phyloP scores from a whole-genome alignment of 2,113 vertebrate genomes.

The Apeltes quadracus region DNA sequence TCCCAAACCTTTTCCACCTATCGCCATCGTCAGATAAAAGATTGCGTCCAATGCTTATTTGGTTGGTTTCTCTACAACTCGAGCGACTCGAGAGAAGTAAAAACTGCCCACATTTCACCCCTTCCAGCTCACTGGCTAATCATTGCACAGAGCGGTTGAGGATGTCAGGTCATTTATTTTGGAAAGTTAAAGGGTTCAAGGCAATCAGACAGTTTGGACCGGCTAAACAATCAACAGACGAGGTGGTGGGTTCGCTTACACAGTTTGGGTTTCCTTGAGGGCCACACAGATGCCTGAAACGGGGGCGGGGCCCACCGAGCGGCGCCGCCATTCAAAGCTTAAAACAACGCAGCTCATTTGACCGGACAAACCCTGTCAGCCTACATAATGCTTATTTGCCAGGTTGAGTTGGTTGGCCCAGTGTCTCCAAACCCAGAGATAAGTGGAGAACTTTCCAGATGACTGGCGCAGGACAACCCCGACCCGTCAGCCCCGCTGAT shows the following conservation, averaged over 20 bases:
- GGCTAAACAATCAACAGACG: conserved; percentile 46
- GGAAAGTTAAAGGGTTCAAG: no score
- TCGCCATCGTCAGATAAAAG: neutral
- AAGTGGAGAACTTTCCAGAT: conserved; percentile 80
- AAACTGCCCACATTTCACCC: neutral
- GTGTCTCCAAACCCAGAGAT: conserved; percentile 64
- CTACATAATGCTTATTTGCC: conserved; percentile 61
- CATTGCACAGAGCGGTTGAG: neutral
- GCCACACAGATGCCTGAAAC: conserved; percentile 45
- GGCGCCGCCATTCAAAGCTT: conserved; percentile 42
- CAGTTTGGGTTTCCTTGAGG: conserved; percentile 45
- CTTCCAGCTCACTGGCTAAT: neutral
- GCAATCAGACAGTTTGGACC: no score
- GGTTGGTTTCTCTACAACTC: no score
- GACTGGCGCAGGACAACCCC: conserved; percentile 75
- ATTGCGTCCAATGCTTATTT: neutral
- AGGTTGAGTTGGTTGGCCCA: conserved; percentile 61
- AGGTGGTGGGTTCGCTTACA: conserved; percentile 52
- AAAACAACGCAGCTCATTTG: conserved; percentile 67
- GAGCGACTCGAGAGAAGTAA: neutral
- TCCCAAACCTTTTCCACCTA: neutral
- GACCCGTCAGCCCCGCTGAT: conserved; percentile 73
- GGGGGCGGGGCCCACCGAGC: conserved; percentile 29
- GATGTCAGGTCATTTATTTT: neutral
- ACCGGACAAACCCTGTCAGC: conserved; percentile 61